These are phyloP conservation scores for Calycopis cecrops DNA, from an alignment of 1,140 invertebrate genomes.

Conservation along the genomic window DNA sequence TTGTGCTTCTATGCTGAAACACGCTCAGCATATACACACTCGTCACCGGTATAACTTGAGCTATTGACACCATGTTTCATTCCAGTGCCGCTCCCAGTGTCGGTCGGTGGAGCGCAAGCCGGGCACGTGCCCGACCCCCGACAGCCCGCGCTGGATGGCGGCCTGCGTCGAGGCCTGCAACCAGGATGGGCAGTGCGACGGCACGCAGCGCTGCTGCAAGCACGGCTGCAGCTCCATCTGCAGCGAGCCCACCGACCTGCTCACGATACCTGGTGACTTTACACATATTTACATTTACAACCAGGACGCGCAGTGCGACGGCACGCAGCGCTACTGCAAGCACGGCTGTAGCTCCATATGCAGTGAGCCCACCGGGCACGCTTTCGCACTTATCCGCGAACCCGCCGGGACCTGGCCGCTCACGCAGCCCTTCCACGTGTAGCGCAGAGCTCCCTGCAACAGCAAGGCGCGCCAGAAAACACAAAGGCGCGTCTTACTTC, in stretches of 20 bases:
- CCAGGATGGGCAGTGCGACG: conserved; percentile 78
- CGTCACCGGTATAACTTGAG: too few relatives aligned
- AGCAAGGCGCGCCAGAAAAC: too few relatives aligned
- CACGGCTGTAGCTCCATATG: conserved; percentile 80
- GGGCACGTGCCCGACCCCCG: conserved; percentile 54
- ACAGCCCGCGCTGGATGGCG: conserved; percentile 70
- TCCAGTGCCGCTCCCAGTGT: conserved; percentile 56
- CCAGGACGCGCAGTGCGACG: conserved; percentile 79
- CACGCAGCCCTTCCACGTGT: too few relatives aligned
- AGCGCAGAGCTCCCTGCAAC: too few relatives aligned
- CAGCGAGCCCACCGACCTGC: conserved; percentile 76
- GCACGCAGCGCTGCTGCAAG: conserved; percentile 79
- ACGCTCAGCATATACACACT: too few relatives aligned
- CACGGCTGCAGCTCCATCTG: conserved; percentile 80
- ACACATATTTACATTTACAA: too few relatives aligned
- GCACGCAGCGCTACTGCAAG: conserved; percentile 79
- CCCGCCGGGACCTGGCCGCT: too few relatives aligned
- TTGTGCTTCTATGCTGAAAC: too few relatives aligned
- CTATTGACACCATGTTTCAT: not conserved
- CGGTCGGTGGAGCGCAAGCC: conserved; percentile 52
- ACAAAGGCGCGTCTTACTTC: too few relatives aligned
- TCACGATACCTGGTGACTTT: too few relatives aligned
- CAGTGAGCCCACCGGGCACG: conserved; percentile 76
- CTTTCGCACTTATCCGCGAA: too few relatives aligned
- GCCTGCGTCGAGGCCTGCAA: conserved; percentile 78